These are phyloP conservation scores for Pocillopora verrucosa DNA, from an alignment of 64 coral and sea anemone species.

Conservation along the genomic window DNA sequence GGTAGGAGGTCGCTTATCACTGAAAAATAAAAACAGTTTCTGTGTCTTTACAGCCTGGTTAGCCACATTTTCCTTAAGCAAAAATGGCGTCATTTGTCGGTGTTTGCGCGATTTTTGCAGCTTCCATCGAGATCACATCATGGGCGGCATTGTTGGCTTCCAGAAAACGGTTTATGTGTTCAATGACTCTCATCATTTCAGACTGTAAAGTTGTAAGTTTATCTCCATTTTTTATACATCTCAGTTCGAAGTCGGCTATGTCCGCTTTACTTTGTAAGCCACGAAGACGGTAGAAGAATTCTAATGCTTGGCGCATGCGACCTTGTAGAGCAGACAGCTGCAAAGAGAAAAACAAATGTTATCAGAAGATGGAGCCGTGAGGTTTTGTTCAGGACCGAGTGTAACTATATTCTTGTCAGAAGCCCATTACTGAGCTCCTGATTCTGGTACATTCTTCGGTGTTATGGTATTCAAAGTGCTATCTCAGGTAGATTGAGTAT, in stretches of 20 bases:
- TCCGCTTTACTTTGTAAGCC: constrained; percentile 77
- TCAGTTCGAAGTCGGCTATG: constrained; percentile 77
- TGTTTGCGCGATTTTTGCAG: constrained; percentile 66
- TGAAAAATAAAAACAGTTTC: not conserved
- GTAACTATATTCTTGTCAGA: no score
- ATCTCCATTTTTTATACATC: constrained; percentile 76
- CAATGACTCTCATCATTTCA: constrained; percentile 87
- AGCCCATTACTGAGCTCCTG: no score
- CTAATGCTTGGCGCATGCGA: constrained; percentile 75
- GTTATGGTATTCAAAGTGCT: no score
- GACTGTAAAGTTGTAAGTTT: constrained; percentile 71
- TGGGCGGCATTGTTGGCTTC: constrained; percentile 88
- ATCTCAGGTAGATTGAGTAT: no score
- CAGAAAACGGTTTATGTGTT: constrained; percentile 91
- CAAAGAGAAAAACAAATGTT: not conserved
- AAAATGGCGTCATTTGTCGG: constrained; percentile 13
- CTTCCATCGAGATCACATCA: constrained; percentile 77
- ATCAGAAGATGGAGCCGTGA: no score
- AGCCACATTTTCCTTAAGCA: not conserved
- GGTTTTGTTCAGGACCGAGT: no score
- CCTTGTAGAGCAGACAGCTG: constrained; percentile 79
- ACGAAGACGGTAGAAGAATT: constrained; percentile 87
- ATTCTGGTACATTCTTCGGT: no score
- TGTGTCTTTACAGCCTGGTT: not conserved
- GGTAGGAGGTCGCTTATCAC: no score